A percentile compares a stretch with the other conserved stretches of the same genome.
Conservation (phyloP, 2,888 invertebrate genomes). For the Drosophila limbata region DNA sequence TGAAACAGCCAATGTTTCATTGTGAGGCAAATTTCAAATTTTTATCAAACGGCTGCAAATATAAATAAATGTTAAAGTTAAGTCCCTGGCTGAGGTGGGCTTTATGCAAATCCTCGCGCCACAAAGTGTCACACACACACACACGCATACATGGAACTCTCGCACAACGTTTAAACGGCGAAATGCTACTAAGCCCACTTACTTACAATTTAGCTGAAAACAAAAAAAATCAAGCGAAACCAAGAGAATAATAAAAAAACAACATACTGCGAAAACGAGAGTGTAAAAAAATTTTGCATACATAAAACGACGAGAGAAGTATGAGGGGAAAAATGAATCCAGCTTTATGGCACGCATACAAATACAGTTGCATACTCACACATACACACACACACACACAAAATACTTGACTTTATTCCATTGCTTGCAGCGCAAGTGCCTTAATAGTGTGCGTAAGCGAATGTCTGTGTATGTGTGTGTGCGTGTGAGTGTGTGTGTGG, state of each 20-base stretch:
- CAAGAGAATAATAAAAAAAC: constrained; percentile 50
- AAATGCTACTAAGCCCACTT: constrained; percentile 81
- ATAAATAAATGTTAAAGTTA: constrained; percentile 71
- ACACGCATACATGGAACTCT: constrained; percentile 10
- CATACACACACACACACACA: constrained; percentile 33
- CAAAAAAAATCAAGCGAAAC: constrained; percentile 35
- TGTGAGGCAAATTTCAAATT: constrained; percentile 45
- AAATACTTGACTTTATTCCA: constrained; percentile 72
- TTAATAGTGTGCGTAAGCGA: constrained; percentile 72
- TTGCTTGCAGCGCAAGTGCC: constrained; percentile 66
- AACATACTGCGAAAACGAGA: constrained; percentile 73
- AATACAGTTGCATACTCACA: constrained; percentile 55
- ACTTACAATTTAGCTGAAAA: constrained; percentile 74
- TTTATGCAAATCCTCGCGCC: constrained; percentile 72
- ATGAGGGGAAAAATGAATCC: constrained; percentile 61
- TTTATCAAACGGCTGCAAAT: constrained; percentile 61
- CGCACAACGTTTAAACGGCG: constrained; percentile 61
- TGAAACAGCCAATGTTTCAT: constrained; percentile 17
- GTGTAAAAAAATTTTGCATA: constrained; percentile 79
- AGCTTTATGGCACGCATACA: constrained; percentile 75
- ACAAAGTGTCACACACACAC: constrained; percentile 47
- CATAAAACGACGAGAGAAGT: constrained; percentile 63
- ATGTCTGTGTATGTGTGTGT: constrained; percentile 20
- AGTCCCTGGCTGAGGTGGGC: constrained; percentile 64
- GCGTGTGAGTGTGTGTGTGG: constrained; percentile 46